These are phyloP conservation scores for Nomada fucata DNA, from an alignment of 2,888 invertebrate species.

Conservation along the genomic window DNA sequence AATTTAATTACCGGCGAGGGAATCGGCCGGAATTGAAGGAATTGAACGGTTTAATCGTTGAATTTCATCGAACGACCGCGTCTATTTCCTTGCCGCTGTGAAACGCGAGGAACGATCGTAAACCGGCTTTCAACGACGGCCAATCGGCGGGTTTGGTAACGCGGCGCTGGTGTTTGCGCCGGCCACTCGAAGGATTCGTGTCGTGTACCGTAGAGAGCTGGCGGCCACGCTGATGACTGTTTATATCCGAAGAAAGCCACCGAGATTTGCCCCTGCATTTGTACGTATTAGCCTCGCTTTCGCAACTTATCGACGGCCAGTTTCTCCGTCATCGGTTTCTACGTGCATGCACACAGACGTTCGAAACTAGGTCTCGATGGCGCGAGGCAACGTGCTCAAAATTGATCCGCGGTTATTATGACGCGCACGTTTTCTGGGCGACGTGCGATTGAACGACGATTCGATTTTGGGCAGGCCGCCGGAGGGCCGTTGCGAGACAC, in stretches of 20 bases:
- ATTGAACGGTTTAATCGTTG: conserved; percentile 27
- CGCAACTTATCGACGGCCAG: conserved; percentile 72
- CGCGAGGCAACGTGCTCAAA: conserved; percentile 18
- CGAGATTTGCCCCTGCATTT: conserved; percentile 64
- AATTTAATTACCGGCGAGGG: conserved; percentile 10
- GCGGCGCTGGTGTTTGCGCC: background rate
- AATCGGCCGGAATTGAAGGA: background rate
- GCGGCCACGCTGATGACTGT: conserved; percentile 24
- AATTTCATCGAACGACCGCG: conserved; percentile 18
- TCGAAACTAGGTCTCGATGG: conserved; percentile 60
- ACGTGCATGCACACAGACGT: background rate
- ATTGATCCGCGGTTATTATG: conserved; percentile 32
- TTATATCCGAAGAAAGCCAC: conserved; percentile 65
- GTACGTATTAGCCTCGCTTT: conserved; percentile 78
- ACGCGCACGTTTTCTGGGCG: conserved; percentile 18
- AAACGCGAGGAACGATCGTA: conserved; percentile 50
- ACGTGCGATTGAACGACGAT: background rate
- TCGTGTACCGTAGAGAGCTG: conserved; percentile 25
- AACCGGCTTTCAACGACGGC: conserved; percentile 32
- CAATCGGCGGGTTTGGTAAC: conserved; percentile 21
- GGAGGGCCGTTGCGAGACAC: too few species aligned
- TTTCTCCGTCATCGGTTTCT: conserved; percentile 68
- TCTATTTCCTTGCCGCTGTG: conserved; percentile 46
- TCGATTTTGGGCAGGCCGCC: too few species aligned
- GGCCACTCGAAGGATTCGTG: conserved; percentile 6